These are phyloP conservation scores for Unio delphinus DNA, from an alignment of 2,888 invertebrate genomes.

Conservation along the genomic window DNA sequence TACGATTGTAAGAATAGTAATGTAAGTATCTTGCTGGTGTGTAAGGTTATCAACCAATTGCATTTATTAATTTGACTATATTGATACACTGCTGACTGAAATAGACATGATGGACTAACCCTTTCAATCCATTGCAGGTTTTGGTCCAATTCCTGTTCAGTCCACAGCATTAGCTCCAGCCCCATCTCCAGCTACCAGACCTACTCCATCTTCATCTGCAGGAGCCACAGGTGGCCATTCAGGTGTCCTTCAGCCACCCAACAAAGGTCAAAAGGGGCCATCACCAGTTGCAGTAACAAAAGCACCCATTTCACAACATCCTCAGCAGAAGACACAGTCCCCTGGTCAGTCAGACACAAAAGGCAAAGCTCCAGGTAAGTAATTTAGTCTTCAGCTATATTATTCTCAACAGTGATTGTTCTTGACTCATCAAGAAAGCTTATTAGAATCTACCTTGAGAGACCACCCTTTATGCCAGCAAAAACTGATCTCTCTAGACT, in stretches of 20 bases:
- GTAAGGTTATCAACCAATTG: too few species aligned
- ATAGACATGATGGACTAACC: too few species aligned
- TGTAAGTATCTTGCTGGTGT: too few species aligned
- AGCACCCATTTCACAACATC: constrained; percentile 34
- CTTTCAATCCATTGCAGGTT: constrained; percentile 43
- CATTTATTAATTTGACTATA: too few species aligned
- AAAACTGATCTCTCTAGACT: too few species aligned
- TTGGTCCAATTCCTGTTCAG: constrained; percentile 60
- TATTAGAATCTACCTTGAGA: too few species aligned
- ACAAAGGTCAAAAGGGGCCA: constrained; percentile 29
- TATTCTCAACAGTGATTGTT: neutral
- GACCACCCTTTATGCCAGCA: too few species aligned
- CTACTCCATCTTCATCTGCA: constrained; percentile 27
- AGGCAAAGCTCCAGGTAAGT: constrained; percentile 9
- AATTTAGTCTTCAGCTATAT: neutral
- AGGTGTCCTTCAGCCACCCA: constrained; percentile 20
- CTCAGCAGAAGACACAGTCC: constrained; percentile 13
- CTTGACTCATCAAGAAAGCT: neutral
- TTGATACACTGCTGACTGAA: too few species aligned
- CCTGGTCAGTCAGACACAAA: constrained; percentile 12
- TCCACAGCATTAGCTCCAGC: constrained; percentile 26
- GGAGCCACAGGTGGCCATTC: constrained; percentile 6
- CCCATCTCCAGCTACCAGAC: constrained; percentile 24
- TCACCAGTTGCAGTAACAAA: constrained; percentile 32
- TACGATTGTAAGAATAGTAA: too few species aligned